Conservation (phyloP, 2,888 invertebrate species). For the Gerosis bhagava region DNA sequence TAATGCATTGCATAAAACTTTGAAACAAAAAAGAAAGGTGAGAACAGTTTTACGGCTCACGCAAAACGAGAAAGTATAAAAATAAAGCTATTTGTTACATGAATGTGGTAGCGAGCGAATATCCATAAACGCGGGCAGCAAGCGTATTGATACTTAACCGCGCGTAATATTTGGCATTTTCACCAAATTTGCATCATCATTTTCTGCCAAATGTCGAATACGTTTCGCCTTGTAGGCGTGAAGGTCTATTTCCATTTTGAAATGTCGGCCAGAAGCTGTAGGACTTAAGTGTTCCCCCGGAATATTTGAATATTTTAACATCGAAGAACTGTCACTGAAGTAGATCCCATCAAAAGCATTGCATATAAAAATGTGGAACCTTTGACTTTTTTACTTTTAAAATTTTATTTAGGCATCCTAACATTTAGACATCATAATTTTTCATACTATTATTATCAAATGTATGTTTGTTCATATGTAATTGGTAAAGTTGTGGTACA, state of each 20-base stretch:
- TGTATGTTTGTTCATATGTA: too few relatives aligned
- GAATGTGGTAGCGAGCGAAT: slow-evolving; percentile 21
- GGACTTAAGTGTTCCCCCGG: slow-evolving; percentile 68
- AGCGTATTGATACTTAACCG: slow-evolving; percentile 57
- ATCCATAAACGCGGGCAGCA: slow-evolving; percentile 31
- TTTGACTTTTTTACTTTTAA: too few relatives aligned
- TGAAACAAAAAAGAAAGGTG: too few relatives aligned
- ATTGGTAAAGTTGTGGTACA: too few relatives aligned
- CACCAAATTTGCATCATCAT: slow-evolving; percentile 63
- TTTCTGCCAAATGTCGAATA: slow-evolving; percentile 68
- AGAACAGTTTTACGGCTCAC: too few relatives aligned
- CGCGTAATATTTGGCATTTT: slow-evolving; percentile 57
- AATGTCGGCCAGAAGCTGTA: slow-evolving; percentile 64
- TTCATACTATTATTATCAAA: too few relatives aligned
- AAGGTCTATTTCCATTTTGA: slow-evolving; percentile 71
- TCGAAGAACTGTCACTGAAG: slow-evolving; percentile 54
- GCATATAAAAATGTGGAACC: too few relatives aligned
- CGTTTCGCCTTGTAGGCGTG: slow-evolving; percentile 65
- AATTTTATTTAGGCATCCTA: too few relatives aligned
- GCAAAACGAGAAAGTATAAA: too few relatives aligned
- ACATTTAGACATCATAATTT: too few relatives aligned
- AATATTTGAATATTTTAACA: slow-evolving; percentile 76
- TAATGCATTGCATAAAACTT: too few relatives aligned
- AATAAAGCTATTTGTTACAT: slow-evolving; percentile 17
- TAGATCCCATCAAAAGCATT: too few relatives aligned